Evolutionary conservation across 2,888 invertebrate genomes (phyloP).

Genomic region (Tubulanus polymorphus): DNA sequence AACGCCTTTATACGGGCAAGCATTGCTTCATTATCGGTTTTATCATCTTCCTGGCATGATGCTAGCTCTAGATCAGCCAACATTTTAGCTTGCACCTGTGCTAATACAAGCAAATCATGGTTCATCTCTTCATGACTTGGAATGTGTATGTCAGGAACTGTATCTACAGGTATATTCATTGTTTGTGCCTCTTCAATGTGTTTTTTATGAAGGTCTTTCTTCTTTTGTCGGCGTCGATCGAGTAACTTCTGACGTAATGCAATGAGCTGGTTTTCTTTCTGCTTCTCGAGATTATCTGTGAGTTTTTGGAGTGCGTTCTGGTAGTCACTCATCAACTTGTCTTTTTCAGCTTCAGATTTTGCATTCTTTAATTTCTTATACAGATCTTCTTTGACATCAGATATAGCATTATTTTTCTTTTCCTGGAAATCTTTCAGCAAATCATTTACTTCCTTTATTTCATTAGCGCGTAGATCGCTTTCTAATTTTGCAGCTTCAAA

Average conservation of each 20-base stretch:
- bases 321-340: conserved; percentile 40
- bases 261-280: conserved; percentile 40
- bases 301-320: conserved; percentile 36
- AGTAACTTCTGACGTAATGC: conserved; percentile 32
- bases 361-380: conserved; percentile 29
- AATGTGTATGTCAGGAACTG: conserved; percentile 35
- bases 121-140: conserved; percentile 35
- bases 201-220: conserved; percentile 40
- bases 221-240: conserved; percentile 34
- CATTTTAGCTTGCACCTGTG: conserved; percentile 37
- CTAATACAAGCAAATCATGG: conserved; percentile 29
- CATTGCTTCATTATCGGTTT: conserved; percentile 9
- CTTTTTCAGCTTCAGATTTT: conserved; percentile 35
- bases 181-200: conserved; percentile 40
- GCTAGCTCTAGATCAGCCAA: conserved; percentile 30
- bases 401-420: conserved; percentile 33
- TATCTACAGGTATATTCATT: conserved; percentile 34
- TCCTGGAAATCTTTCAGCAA: conserved; percentile 35
- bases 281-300: conserved; percentile 39
- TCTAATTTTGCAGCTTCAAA: conserved; percentile 47
- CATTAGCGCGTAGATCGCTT: conserved; percentile 36
- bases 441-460: conserved; percentile 35
- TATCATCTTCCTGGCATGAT: conserved; percentile 6
- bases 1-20: conserved; percentile 4
- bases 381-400: conserved; percentile 31